Evolutionary conservation across 1,140 invertebrate species (phyloP), one percentile per base, ranked within the genome.

Genomic region (Lucilia cuprina): DNA sequence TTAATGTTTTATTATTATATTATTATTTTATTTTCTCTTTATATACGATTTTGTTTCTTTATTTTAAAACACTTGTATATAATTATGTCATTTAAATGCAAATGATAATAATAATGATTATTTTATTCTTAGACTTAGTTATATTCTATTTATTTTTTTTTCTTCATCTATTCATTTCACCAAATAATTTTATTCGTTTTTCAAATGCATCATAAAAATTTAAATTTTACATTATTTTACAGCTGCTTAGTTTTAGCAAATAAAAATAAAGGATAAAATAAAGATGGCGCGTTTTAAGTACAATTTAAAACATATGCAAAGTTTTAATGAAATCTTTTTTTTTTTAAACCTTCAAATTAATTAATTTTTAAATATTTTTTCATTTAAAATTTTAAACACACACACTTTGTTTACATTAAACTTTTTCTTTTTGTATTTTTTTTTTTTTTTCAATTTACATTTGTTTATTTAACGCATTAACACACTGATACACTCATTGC

Each of bases 31-130:
- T 41, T 3, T 77, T 77, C n/a, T 5, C 25, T n/a, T 10, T 41
- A 34, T 41, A 41, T 41, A 41, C 3, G 35, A 41, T 5, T 77
- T 14, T 41, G n/a, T 30, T n/a, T 7, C 8, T 25, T 17, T 9
- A 35, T 41, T 30, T 75, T 34, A 30, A 17, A 77, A 77, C 74
- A 77, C 30, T 77, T 77, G 74, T 41, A 77, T n/a, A 34, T 50
- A 80, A 50, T 50, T 80, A 12, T 25, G n/a, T 49, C n/a, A 80
- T 80, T 80, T 80, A 80, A 80, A 80, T 80, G 77, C 41, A 50
- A 80, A 80, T 80, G 77, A 49, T 80, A 49, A 25, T 49, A 49
- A 21, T 50, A 34, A 50, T 50, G 41, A 50, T 50, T 17, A 21
- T 60, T 35, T 83, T 70, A 83, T 83, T 60, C 34, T 70, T 83